A percentile compares a stretch with the other conserved stretches of the same genome.
phyloP scores from a whole-genome alignment of 2,797 vertebrate genomes.

The Rhabdomys pumilio region DNA sequence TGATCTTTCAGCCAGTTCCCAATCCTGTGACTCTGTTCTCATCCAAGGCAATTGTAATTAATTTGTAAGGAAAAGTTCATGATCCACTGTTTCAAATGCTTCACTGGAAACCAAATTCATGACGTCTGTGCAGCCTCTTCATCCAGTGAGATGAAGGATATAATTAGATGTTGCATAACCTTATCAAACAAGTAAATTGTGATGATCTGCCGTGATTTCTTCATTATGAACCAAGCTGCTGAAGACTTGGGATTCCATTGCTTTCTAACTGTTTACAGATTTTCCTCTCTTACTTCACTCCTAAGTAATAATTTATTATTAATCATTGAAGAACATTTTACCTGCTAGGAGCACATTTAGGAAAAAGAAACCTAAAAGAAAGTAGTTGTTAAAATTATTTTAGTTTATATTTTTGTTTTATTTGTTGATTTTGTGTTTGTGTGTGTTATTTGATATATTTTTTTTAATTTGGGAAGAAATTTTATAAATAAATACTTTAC shows the following conservation, averaged over 20 bases:
- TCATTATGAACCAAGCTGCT: slow-evolving; percentile 54
- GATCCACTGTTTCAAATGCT: slow-evolving; percentile 84
- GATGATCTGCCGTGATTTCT: slow-evolving; percentile 50
- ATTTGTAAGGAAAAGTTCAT: slow-evolving; percentile 86
- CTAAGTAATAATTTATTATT: slow-evolving; percentile 18
- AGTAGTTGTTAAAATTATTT: slow-evolving; percentile 21
- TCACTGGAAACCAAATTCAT: slow-evolving; percentile 74
- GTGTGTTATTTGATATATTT: neutral
- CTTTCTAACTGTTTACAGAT: slow-evolving; percentile 77
- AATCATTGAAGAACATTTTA: slow-evolving; percentile 9
- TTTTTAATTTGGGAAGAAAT: neutral
- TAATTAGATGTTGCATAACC: slow-evolving; percentile 71
- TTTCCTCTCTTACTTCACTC: slow-evolving; percentile 6
- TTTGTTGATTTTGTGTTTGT: neutral
- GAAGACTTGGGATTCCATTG: slow-evolving; percentile 53
- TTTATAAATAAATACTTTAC: neutral
- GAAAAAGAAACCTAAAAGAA: slow-evolving; percentile 36
- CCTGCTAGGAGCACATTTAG: neutral
- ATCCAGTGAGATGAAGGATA: slow-evolving; percentile 55
- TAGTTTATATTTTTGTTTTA: neutral
- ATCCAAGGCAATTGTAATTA: slow-evolving; percentile 85
- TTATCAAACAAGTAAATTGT: slow-evolving; percentile 70
- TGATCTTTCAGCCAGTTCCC: slow-evolving; percentile 84
- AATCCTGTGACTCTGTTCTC: slow-evolving; percentile 70
- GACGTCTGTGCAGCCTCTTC: slow-evolving; percentile 55